Evolutionary conservation across 2,113 vertebrate genomes (phyloP).

Genomic region (Ciconia stormi): DNA sequence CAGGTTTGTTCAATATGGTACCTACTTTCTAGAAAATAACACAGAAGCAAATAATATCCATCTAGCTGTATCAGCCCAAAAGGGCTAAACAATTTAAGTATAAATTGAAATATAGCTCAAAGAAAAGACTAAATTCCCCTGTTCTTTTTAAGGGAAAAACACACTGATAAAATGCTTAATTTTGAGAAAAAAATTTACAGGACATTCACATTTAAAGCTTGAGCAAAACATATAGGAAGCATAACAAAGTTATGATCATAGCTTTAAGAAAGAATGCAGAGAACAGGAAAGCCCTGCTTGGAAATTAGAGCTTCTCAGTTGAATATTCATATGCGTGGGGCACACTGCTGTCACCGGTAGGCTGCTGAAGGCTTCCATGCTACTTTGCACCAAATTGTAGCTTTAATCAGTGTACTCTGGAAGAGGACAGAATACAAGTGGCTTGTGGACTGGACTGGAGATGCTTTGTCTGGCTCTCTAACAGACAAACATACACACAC

Average conservation of each 20-base stretch:
- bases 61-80: neutral
- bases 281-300: neutral
- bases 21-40: neutral
- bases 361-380: neutral
- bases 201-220: neutral
- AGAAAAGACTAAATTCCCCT: neutral
- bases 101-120: neutral
- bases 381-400: neutral
- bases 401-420: neutral
- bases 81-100: neutral
- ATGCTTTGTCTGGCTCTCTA: neutral
- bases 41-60: neutral
- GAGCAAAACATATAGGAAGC: neutral
- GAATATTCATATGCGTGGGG: accelerated
- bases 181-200: neutral
- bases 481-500: neutral
- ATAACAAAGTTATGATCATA: neutral
- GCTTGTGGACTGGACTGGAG: neutral
- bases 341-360: neutral
- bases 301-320: neutral
- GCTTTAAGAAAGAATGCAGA: neutral
- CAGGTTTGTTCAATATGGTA: neutral
- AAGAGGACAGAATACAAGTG: neutral
- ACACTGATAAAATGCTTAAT: neutral
- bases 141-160: neutral